A percentile compares a stretch with the other conserved stretches of the same genome.
Conservation (phyloP, 1,140 invertebrate genomes). For the Dreissena rostriformis region DNA sequence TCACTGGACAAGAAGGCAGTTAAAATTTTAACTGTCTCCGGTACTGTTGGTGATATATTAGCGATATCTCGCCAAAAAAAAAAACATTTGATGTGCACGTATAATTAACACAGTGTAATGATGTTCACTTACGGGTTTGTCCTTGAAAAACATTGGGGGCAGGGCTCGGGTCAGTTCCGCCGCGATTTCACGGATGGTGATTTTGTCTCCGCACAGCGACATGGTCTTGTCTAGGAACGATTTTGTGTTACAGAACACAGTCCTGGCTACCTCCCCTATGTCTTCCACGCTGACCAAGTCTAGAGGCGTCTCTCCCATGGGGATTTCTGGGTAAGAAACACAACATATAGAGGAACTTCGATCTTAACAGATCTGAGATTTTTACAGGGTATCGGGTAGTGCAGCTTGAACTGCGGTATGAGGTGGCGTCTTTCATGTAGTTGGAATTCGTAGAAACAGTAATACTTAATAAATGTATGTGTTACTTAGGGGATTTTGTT, state of each 20-base stretch:
- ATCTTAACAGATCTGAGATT: no score
- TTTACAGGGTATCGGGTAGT: no score
- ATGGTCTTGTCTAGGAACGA: constrained; percentile 69
- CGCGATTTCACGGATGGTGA: constrained; percentile 73
- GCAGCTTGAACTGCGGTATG: no score
- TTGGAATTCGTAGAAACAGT: no score
- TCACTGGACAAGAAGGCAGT: no score
- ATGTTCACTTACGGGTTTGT: constrained; percentile 68
- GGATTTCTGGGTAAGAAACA: constrained; percentile 57
- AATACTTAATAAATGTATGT: no score
- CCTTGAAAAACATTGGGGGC: constrained; percentile 66
- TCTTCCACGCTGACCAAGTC: constrained; percentile 74
- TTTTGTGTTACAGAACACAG: constrained; percentile 62
- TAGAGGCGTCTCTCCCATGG: constrained; percentile 71
- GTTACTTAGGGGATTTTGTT: no score
- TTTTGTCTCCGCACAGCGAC: constrained; percentile 74
- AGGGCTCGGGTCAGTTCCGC: constrained; percentile 61
- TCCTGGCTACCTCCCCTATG: constrained; percentile 67
- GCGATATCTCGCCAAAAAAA: no score
- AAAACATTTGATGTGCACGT: no score
- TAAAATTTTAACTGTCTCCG: no score
- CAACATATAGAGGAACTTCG: neutral
- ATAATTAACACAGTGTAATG: neutral
- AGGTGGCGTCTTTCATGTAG: no score
- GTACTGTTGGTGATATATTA: no score